Percentiles rank a stretch among this genome's conserved stretches.
phyloP scores from a whole-genome alignment of 2,113 vertebrate species.

The Chloebia gouldiae region DNA sequence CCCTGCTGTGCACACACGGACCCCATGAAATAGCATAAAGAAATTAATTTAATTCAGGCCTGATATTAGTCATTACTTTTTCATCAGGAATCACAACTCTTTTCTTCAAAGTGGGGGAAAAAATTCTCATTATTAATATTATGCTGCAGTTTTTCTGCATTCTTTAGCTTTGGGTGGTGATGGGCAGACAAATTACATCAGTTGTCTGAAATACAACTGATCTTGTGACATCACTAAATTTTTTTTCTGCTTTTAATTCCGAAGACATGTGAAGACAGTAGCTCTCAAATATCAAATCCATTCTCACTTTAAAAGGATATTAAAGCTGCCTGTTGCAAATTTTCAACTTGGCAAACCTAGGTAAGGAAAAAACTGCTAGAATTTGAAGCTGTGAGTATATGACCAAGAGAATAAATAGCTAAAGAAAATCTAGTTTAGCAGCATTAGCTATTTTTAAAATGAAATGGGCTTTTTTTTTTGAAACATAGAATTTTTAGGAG shows the following conservation, averaged over 20 bases:
- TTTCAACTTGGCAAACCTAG: background rate
- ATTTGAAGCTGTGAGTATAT: background rate
- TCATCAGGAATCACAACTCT: background rate
- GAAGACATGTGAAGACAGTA: background rate
- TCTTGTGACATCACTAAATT: background rate
- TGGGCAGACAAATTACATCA: background rate
- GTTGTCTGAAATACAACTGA: background rate
- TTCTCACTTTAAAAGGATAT: background rate
- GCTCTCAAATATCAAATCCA: background rate
- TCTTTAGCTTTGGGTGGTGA: background rate
- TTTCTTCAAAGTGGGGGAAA: background rate
- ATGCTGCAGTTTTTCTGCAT: background rate
- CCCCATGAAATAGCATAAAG: background rate
- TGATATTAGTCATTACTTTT: background rate
- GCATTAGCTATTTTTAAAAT: background rate
- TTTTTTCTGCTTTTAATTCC: background rate
- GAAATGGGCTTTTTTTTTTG: background rate
- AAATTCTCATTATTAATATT: background rate
- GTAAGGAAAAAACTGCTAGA: background rate
- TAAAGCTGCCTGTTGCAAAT: background rate
- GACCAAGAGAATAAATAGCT: background rate
- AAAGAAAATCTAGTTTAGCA: background rate
- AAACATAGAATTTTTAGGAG: background rate
- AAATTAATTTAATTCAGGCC: background rate
- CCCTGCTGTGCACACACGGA: fast-evolving